Conservation (phyloP, 2,797 vertebrate genomes). For the Catamblyrhynchus diadema region DNA sequence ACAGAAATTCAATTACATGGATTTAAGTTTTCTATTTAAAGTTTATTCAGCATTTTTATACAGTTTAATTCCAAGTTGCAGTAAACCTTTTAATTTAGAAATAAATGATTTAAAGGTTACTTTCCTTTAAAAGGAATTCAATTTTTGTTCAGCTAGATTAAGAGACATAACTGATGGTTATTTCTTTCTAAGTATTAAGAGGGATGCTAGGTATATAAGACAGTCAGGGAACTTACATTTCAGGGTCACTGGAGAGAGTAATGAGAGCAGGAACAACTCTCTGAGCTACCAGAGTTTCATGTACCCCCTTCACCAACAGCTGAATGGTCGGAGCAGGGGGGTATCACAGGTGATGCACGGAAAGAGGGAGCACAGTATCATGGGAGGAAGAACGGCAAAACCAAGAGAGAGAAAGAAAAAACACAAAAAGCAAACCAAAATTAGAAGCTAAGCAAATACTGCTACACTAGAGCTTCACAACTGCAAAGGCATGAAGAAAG, state of each 20-base stretch:
- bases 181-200: constrained; percentile 79
- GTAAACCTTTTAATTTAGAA: background rate
- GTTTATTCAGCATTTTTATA: background rate
- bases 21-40: background rate
- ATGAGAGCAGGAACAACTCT: constrained; percentile 99
- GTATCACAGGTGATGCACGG: constrained; percentile 90
- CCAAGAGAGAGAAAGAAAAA: constrained; percentile 83
- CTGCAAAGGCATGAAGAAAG: constrained; percentile 67
- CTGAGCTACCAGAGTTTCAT: constrained; percentile 99
- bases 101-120: background rate
- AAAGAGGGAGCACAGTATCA: constrained; percentile 90
- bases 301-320: constrained; percentile 99
- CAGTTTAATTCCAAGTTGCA: background rate
- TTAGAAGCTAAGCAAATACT: constrained; percentile 84
- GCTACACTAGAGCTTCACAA: constrained; percentile 77
- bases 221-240: constrained; percentile 97
- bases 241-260: constrained; percentile 99
- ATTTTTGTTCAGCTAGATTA: background rate
- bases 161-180: constrained; percentile 69
- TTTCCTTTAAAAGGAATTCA: background rate
- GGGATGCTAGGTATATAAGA: constrained; percentile 77
- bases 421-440: constrained; percentile 89
- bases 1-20: background rate
- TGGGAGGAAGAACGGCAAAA: constrained; percentile 74
- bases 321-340: constrained; percentile 92